Evolutionary conservation across 1,140 invertebrate genomes (phyloP), one percentile per base, ranked within the genome.

Genomic region (Drosophila bipectinata): DNA sequence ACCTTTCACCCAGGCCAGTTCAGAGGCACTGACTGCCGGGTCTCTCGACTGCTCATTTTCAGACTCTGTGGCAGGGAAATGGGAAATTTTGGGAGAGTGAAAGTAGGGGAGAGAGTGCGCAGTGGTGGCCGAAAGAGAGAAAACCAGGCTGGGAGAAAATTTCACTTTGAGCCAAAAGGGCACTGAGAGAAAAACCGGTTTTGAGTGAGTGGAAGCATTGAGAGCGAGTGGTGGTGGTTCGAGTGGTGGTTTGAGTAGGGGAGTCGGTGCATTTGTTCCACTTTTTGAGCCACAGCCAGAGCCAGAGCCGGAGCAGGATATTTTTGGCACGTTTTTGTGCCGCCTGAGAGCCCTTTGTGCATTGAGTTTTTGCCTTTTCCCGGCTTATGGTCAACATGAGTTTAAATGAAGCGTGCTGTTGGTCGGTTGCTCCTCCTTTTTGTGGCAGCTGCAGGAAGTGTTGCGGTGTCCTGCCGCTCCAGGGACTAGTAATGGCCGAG

Each of bases 401-500:
- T 49, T 55, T 52, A 49, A 75, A 75, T 75, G 77, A 84, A 72
- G 81, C 81, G 77, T 84, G 80, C 57, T 64, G 60, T 44, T 59
- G 59, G 24, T 21, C 48, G 32, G 26, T 8, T 4, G 12, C 8
- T 59, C 28, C 15, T 66, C n/a, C 4, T 41, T 55, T 67, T 21
- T 32, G n/a, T 32, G 62, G 60, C 64, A 56, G 32, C 71, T 62
- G 57, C 15, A 84, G 81, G 81, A 76, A 79, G 68, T 62, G 69
- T 60, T 84, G 77, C 67, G 67, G 72, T 54, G 73, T 59, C 74
- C 78, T 49, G 44, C 49, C 48, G 32, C 78, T 66, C 81, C 4
- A 30, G 68, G 77, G 81, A 84, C 77, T 63, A 81, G 85, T 84
- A 77, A 85, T 77, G 60, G 57, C 55, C 48, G 77, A 80, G 81